These are phyloP conservation scores for Neopelma chrysocephalum DNA, from an alignment of 2,797 vertebrate species.

Conservation along the genomic window DNA sequence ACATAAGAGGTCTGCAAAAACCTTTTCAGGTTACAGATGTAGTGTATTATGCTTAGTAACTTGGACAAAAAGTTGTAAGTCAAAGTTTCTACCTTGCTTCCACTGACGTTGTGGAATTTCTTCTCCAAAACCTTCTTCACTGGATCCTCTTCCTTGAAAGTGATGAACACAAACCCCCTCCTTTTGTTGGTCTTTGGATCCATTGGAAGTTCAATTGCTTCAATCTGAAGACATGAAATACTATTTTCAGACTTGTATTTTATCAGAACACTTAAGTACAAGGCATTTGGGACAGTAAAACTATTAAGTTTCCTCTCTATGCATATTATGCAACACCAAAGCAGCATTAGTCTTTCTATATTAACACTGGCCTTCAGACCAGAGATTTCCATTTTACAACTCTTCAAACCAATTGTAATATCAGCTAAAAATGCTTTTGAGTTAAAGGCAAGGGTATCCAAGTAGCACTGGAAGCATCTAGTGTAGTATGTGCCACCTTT, in stretches of 20 bases:
- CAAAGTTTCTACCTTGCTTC: slow-evolving; percentile 85
- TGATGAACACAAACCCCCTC: slow-evolving; percentile 97
- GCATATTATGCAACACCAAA: neutral
- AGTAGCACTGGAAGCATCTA: neutral
- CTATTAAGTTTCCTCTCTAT: neutral
- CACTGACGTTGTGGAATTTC: slow-evolving; percentile 94
- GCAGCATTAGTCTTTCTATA: neutral
- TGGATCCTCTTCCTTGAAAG: slow-evolving; percentile 93
- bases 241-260: neutral
- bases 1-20: neutral
- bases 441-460: neutral
- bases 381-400: neutral
- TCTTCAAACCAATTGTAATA: neutral
- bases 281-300: neutral
- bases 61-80: neutral
- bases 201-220: slow-evolving; percentile 93
- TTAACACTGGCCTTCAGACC: neutral
- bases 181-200: slow-evolving; percentile 97
- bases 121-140: slow-evolving; percentile 97
- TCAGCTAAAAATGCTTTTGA: neutral
- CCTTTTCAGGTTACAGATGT: neutral
- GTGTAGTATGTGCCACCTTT: neutral
- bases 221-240: slow-evolving; percentile 81
- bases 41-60: neutral
- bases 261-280: neutral